A percentile compares a stretch with the other conserved stretches of the same genome.
Conservation (phyloP, 2,888 invertebrate species). For the Acrocyrtus sp. region DNA sequence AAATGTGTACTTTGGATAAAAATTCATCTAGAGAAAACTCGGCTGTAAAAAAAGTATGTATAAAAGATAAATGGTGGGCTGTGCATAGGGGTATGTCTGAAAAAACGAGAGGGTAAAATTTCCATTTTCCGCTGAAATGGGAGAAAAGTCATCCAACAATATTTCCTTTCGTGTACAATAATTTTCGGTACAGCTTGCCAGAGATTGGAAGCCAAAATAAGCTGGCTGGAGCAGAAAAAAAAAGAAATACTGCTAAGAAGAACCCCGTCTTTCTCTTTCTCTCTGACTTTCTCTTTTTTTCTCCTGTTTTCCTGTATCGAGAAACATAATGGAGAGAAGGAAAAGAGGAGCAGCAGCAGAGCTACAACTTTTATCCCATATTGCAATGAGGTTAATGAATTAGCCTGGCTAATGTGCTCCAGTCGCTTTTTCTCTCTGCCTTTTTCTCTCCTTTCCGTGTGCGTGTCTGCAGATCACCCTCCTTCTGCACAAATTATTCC, state of each 20-base stretch:
- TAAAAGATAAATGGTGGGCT: too few species aligned
- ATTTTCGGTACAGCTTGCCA: neutral
- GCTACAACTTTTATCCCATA: neutral
- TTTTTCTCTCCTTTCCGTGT: too few species aligned
- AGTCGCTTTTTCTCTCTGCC: too few species aligned
- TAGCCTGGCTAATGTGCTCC: slow-evolving; percentile 45
- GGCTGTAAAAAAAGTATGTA: neutral
- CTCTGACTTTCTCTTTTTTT: neutral
- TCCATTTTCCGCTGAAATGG: too few species aligned
- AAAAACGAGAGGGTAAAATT: neutral
- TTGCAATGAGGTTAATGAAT: slow-evolving; percentile 50
- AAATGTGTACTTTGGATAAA: too few species aligned
- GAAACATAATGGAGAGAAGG: too few species aligned
- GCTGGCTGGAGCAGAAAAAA: neutral
- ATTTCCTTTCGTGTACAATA: neutral
- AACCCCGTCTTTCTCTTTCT: neutral
- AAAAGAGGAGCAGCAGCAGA: too few species aligned
- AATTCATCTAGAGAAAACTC: neutral
- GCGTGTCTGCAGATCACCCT: slow-evolving; percentile 40
- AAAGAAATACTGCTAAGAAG: too few species aligned
- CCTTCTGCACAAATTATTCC: slow-evolving; percentile 45
- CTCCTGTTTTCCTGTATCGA: neutral
- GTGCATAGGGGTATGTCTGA: neutral
- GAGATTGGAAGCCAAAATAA: neutral
- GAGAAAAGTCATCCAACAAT: too few species aligned